Base-by-base conservation (phyloP, 2,888 invertebrate genomes). In the Nycteola revayana region DNA sequence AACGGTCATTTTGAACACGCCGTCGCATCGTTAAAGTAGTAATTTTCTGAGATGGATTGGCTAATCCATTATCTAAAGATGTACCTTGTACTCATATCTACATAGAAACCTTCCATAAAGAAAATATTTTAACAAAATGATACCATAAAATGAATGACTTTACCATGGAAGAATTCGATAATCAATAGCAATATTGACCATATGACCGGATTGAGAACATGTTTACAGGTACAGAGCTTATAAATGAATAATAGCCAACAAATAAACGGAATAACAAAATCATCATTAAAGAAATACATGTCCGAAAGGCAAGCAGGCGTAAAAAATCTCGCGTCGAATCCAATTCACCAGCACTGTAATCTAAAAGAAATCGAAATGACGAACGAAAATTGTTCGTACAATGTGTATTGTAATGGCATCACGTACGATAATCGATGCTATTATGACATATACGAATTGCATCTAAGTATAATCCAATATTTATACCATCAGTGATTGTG, bases 401-500 rank as follows among this genome's bases (percentile, higher is more conserved):
- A 59, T 59, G 39, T 42, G 75, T 67, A 83, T 86, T 81, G 83
- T 87, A 87, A 88, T 88, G 70, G 78, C 80, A 86, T 87, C 88
- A 88, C 88, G 87, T 88, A 86, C 75, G 64, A 80, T 84, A 86
- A 88, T 84, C 84, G 78, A 66, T 49, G 80, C 75, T 81, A 87
- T 88, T 88, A 87, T 87, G 86, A 87, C 87, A 86, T 82, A 81
- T 81, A 74, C 67, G 70, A 83, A 86, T 84, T 83, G 82, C 84
- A 78, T 82, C 83, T 83, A 78, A 86, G 66, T 80, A 83, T 87
- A 87, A 87, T 86, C 87, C 87, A 87, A 87, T 87, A 85, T 86
- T 84, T 84, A 86, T 86, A 78, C 69, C 77, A 71, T 74, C 68
- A 72, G 76, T 81, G 81, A 79, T 77, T 78, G 73, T 66, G 61